Conservation (phyloP, 2,888 invertebrate species). For the Alloplasta piceator region DNA sequence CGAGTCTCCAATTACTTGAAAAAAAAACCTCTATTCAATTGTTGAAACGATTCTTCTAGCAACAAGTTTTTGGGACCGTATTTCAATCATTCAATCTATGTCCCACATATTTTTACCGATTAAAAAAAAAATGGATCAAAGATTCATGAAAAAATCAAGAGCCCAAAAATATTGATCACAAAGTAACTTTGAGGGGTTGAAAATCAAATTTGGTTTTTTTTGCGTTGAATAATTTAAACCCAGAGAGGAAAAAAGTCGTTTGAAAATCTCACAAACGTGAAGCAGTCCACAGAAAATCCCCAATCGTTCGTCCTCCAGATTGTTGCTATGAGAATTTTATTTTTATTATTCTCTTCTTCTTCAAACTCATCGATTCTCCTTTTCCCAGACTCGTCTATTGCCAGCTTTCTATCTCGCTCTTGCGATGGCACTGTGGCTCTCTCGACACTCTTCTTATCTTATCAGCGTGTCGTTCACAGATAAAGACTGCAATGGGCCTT, state of each 20-base stretch:
- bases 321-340: conserved; percentile 81
- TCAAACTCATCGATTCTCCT: conserved; percentile 53
- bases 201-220: no score
- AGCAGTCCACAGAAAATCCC: conserved; percentile 71
- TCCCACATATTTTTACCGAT: no score
- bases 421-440: conserved; percentile 46
- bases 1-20: no score
- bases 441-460: conserved; percentile 57
- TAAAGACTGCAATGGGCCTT: conserved; percentile 64
- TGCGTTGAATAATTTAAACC: no score
- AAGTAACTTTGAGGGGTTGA: no score
- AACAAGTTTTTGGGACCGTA: no score
- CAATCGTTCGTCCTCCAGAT: conserved; percentile 76
- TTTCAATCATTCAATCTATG: no score
- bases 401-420: conserved; percentile 53
- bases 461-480: conserved; percentile 62
- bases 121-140: no score
- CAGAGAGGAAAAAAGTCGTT: conserved; percentile 8
- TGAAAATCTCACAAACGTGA: conserved; percentile 27
- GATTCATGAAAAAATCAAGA: no score
- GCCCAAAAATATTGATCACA: no score
- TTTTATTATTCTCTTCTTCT: conserved; percentile 64
- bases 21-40: no score
- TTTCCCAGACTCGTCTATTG: conserved; percentile 34
- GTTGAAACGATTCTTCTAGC: no score